Conservation (phyloP, 2,797 vertebrate genomes). For the Pipistrellus nathusii region DNA sequence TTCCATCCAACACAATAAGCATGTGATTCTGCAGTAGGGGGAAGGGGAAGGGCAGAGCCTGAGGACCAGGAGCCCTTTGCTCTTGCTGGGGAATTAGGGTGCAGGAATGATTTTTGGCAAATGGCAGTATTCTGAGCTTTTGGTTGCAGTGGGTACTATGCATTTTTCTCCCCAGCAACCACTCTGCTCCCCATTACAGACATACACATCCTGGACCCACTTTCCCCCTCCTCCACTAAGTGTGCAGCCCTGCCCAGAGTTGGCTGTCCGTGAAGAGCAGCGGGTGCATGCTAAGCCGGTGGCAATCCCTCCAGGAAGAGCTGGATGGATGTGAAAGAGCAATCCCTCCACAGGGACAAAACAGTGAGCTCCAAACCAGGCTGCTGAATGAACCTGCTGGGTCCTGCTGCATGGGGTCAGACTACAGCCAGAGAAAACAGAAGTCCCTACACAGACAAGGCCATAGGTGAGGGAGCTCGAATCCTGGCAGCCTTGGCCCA, state of each 20-base stretch:
- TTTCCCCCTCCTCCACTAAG: background rate
- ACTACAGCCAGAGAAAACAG: background rate
- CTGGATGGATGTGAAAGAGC: no score
- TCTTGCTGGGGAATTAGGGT: background rate
- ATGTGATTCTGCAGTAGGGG: background rate
- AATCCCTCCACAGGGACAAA: background rate
- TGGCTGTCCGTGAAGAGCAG: background rate
- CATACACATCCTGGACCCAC: accelerated
- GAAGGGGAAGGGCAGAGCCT: background rate
- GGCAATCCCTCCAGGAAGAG: background rate
- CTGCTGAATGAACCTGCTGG: background rate
- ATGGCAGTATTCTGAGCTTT: background rate
- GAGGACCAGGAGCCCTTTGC: background rate
- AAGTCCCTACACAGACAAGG: background rate
- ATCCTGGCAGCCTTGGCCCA: background rate
- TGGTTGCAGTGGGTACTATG: background rate
- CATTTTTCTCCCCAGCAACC: background rate
- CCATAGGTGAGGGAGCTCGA: background rate
- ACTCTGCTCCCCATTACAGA: background rate
- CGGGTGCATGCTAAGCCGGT: background rate
- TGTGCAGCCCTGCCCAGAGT: background rate
- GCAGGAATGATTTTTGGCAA: background rate
- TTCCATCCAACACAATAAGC: background rate
- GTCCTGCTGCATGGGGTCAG: background rate
- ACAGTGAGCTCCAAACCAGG: background rate